phyloP scores from a whole-genome alignment of 2,113 vertebrate species.

The Tetraodon nigroviridis region DNA sequence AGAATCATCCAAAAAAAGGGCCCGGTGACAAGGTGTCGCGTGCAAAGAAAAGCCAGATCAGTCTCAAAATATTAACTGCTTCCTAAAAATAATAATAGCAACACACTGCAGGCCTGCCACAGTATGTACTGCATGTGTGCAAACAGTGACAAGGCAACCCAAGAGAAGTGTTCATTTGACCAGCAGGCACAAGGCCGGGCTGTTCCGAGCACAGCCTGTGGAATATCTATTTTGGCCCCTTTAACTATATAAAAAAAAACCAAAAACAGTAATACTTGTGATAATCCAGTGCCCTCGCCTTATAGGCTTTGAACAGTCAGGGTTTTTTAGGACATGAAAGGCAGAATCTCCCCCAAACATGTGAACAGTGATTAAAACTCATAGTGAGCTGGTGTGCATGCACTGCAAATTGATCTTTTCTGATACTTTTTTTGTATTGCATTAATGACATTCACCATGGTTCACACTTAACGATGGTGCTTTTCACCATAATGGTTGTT shows the following conservation, averaged over 20 bases:
- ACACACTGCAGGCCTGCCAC: slow-evolving; percentile 29
- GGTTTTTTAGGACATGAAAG: not conserved
- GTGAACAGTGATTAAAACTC: slow-evolving; percentile 3
- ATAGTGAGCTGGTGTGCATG: slow-evolving; percentile 23
- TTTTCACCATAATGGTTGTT: slow-evolving; percentile 10
- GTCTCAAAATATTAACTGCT: slow-evolving; percentile 12
- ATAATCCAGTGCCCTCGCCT: not conserved
- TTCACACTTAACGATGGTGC: slow-evolving; percentile 32
- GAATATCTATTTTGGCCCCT: slow-evolving; percentile 36
- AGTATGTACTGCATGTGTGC: slow-evolving; percentile 25
- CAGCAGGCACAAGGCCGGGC: slow-evolving; percentile 47
- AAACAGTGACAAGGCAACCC: slow-evolving; percentile 50
- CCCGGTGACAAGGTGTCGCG: slow-evolving; percentile 27
- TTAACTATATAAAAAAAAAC: not conserved
- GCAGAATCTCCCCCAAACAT: not conserved
- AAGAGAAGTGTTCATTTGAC: slow-evolving; percentile 39
- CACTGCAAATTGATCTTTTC: slow-evolving; percentile 9
- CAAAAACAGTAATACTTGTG: not conserved
- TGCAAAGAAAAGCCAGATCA: slow-evolving; percentile 25
- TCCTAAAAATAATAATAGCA: slow-evolving; percentile 1
- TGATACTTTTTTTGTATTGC: slow-evolving; percentile 1
- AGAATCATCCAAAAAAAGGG: slow-evolving; percentile 23
- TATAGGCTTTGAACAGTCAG: not conserved
- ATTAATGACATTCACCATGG: slow-evolving; percentile 53
- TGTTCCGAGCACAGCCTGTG: slow-evolving; percentile 47